Conservation (phyloP, 1,140 invertebrate genomes). For the Drosophila serrata region DNA sequence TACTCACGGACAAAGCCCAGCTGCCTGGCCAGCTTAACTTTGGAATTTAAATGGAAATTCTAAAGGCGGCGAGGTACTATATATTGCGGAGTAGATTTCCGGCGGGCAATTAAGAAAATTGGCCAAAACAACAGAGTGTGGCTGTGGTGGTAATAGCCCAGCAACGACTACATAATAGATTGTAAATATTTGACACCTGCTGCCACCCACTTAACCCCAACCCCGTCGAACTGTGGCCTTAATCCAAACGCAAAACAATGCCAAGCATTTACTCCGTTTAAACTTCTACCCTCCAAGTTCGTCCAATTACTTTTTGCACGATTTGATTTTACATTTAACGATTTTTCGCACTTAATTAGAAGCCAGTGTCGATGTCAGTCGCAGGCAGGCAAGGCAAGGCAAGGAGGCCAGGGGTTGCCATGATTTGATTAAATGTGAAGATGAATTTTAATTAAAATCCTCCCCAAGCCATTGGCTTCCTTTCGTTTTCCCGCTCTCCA, state of each 20-base stretch:
- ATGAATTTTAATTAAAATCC: slow-evolving; percentile 86
- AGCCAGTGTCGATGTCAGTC: slow-evolving; percentile 80
- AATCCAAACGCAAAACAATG: slow-evolving; percentile 69
- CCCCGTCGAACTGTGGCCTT: slow-evolving; percentile 64
- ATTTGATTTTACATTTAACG: slow-evolving; percentile 85
- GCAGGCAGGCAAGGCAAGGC: slow-evolving; percentile 40
- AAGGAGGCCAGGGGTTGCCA: slow-evolving; percentile 42
- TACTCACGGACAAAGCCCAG: slow-evolving; percentile 18
- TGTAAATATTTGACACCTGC: slow-evolving; percentile 79
- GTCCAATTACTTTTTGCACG: slow-evolving; percentile 83
- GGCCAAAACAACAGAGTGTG: slow-evolving; percentile 32
- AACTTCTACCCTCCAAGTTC: slow-evolving; percentile 51
- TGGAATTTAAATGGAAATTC: slow-evolving; percentile 32
- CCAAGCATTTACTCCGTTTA: slow-evolving; percentile 66
- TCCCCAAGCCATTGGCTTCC: slow-evolving; percentile 26
- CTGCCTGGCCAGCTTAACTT: slow-evolving; percentile 25
- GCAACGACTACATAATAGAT: slow-evolving; percentile 66
- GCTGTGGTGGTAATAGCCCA: slow-evolving; percentile 26
- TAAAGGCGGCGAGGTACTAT: neutral
- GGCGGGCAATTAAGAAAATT: slow-evolving; percentile 76
- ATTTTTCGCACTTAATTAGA: slow-evolving; percentile 86
- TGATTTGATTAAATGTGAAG: slow-evolving; percentile 86
- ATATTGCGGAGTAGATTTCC: slow-evolving; percentile 26
- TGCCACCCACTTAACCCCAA: slow-evolving; percentile 28
- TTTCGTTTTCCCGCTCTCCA: neutral